Evolutionary conservation across 2,113 vertebrate genomes (phyloP).

Genomic region (Mystacornis crossleyi): DNA sequence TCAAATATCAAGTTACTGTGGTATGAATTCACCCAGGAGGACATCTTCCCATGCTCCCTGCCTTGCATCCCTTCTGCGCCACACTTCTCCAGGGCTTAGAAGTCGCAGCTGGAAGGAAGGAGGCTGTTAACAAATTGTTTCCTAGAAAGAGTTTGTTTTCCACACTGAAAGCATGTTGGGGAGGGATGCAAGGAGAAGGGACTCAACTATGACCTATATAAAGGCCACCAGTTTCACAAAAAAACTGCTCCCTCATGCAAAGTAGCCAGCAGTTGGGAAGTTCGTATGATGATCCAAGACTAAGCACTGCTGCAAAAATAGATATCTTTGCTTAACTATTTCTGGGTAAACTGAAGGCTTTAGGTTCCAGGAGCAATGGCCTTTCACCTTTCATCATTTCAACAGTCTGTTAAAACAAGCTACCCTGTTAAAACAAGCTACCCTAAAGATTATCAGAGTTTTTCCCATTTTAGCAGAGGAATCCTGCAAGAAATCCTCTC

Average conservation of each 20-base stretch:
- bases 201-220: background rate
- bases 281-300: background rate
- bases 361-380: background rate
- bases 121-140: background rate
- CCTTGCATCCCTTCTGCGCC: background rate
- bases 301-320: background rate
- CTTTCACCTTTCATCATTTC: background rate
- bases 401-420: background rate
- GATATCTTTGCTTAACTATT: background rate
- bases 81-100: background rate
- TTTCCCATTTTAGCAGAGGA: background rate
- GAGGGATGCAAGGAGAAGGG: background rate
- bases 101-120: background rate
- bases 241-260: rapidly evolving
- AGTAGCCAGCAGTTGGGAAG: background rate
- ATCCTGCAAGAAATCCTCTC: background rate
- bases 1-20: background rate
- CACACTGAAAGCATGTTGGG: background rate
- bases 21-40: background rate
- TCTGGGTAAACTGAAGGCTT: background rate
- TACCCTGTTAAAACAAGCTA: background rate
- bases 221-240: background rate
- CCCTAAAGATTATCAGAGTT: background rate
- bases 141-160: background rate
- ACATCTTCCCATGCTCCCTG: background rate